Base-by-base conservation (phyloP, 2,797 vertebrate genomes). In the Carduelis carduelis region DNA sequence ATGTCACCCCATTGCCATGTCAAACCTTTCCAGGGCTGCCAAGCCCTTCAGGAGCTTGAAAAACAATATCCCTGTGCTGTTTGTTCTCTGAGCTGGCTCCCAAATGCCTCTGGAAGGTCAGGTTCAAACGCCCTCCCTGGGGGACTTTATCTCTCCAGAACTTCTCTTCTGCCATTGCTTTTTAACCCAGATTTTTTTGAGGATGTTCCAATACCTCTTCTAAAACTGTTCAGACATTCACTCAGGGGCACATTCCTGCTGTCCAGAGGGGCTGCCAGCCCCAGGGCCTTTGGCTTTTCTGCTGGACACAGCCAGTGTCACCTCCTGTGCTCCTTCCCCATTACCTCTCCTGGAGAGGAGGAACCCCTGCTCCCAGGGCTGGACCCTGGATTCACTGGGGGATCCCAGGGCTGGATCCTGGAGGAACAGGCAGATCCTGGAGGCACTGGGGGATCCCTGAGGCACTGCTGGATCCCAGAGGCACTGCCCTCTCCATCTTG, bases 41-140 rank as follows among this genome's bases (percentile, higher is more conserved):
- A 96, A 91, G 60, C 64, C 32, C 76, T 69, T 43, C 47, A 11
- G 0, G 26, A 65, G 43, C 3, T 2, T 90, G 94, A 93, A 37
- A 96, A 94, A 90, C 86, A 94, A 96, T 94, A 92, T 87, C 91
- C 83, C 77, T 22, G 63, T 10, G 56, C 74, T 39, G 66, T 39
- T 66, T 50, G 63, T 50, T 74, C 81, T 80, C 68, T 24, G 34
- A 20, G 41, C 79, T 46, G 2, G 0, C 43, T 57, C 81, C 60
- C 84, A n/a, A 43, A 60, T 35, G 85, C 61, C 72, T 28, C 70
- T 7, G 61, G 26, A 90, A 94, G 94, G 88, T 93, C 89, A 89
- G 55, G 15, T 7, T 34, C 66, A 6, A 61, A 53, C 2, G 0
- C 27, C 21, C 50, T 79, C 63, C 46, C 50, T 5, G 7, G 21